Evolutionary conservation across 2,797 vertebrate genomes (phyloP), one percentile per base, ranked within the genome.

Genomic region (Loris lydekkerianus): DNA sequence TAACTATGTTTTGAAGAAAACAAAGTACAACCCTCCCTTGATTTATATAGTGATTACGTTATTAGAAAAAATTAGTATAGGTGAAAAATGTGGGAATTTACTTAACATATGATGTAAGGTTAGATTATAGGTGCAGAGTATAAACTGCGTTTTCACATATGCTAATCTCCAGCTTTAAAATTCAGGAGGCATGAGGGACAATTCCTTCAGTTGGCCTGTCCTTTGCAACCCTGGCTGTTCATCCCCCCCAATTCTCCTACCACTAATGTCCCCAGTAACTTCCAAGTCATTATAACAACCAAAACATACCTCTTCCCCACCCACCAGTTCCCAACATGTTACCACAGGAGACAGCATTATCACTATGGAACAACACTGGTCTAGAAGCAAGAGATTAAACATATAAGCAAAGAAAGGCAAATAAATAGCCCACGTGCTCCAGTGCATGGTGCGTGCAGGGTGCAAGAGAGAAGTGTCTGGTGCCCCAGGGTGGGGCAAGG

Each of bases 361-460:
- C 6, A 25, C n/a, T 63, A 4, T 8, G 67, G 60, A 80, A 83
- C 40, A 4, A 4, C 14, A 61, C 17, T 76, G 8, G 10, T 34
- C 7, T 65, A 56, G 14, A 85, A 56, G 29, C 7, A 37, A 80
- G 49, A 40, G 40, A 65, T 40, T 23, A 63, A 17, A 18, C 40
- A 53, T 15, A 7, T 20, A 43, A 40, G 31, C 1, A 37, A 17
- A 29, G 18, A 49, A 40, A 34, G 82, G 43, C 37, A 77, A 27
- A 56, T n/a, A 86, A 69, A 63, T 10, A 76, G 1, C 7, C 31
- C 21, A 80, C 72, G 5, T 3, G 3, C 7, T 29, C 40, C 7
- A 27, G 18, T 29, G 15, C 58, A 27, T 15, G 20, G 31, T 23
- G 6, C 21, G 7, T 0, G 0, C 9, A 9, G n/a, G 20, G 14